Base-by-base conservation (phyloP, 2,797 vertebrate genomes). In the Octomys mimax region DNA sequence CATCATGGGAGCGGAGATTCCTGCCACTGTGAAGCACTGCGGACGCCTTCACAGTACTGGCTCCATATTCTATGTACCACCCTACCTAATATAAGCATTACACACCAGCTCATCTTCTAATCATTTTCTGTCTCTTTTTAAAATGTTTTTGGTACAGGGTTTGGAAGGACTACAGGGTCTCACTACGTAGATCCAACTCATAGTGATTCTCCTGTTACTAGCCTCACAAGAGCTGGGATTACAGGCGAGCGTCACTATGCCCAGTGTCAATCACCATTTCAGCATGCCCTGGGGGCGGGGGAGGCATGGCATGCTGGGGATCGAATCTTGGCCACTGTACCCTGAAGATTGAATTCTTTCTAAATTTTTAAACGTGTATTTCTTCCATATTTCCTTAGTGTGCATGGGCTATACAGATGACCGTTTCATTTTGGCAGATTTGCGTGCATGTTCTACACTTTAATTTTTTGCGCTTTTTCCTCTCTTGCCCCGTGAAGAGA, bases 11-110 rank as follows among this genome's bases (percentile, higher is more conserved):
- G 8, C 61, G 26, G 28, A 82, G 39, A 13, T n/a, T 16, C 62
- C 11, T 64, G 39, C 0, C 28, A 8, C n/a, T 19, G 28, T 31
- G 26, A 33, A 33, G 7, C 16, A 10, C 62, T 61, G 21, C 28
- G n/a, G 7, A 10, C 5, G 2, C 54, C 24, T 3, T 5, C 19
- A 0, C 46, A 26, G 42, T 7, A 1, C 1, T n/a, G 21, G 22
- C 42, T 26, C 31, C 6, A 4, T 14, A 6, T 9, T 52, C 24
- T 79, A 24, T 68, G n/a, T 42, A 9, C 21, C 16, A 31, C 26
- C 46, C 21, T 13, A 57, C 68, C 39, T 81, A 70, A 31, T 2
- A 22, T 33, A 52, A 42, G 42, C 33, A 8, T 16, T 18, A 22
- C 42, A 26, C 9, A 5, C 11, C 11, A 1, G 28, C 22, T 64